Percentiles rank a stretch among this genome's conserved stretches.
phyloP scores from a whole-genome alignment of 2,113 vertebrate genomes.

The Eulacestoma nigropectus region DNA sequence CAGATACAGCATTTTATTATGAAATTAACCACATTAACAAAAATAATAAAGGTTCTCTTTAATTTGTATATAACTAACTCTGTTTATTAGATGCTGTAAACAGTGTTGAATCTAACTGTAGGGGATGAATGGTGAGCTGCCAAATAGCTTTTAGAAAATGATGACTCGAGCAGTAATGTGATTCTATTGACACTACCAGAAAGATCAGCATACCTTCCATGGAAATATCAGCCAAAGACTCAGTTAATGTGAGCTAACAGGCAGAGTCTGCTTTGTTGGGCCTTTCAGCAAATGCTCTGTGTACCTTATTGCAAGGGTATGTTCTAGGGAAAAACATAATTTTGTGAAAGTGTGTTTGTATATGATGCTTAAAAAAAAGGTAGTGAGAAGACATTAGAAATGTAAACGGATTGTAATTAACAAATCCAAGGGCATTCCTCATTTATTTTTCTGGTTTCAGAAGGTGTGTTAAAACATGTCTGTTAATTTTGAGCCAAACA shows the following conservation, averaged over 20 bases:
- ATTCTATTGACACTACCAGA: constrained; percentile 57
- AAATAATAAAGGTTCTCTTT: neutral
- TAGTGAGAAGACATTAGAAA: neutral
- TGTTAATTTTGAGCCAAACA: neutral
- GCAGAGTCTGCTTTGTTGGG: neutral
- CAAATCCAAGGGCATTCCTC: neutral
- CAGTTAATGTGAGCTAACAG: neutral
- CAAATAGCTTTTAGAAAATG: constrained; percentile 49
- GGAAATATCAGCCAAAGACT: constrained; percentile 52
- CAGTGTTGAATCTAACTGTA: neutral
- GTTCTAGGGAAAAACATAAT: neutral
- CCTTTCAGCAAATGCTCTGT: neutral
- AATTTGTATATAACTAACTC: neutral
- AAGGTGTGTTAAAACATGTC: neutral
- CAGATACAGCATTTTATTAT: neutral
- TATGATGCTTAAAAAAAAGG: neutral
- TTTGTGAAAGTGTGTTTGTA: neutral
- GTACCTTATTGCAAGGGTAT: neutral
- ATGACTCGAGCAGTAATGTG: constrained; percentile 57
- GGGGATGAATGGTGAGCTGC: constrained; percentile 31
- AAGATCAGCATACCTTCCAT: constrained; percentile 47
- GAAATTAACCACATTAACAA: neutral
- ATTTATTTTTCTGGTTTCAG: neutral
- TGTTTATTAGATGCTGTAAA: constrained; percentile 15
- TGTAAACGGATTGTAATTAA: neutral